Evolutionary conservation across 2,113 vertebrate species (phyloP).

Genomic region (Microcebus lehilahytsara): DNA sequence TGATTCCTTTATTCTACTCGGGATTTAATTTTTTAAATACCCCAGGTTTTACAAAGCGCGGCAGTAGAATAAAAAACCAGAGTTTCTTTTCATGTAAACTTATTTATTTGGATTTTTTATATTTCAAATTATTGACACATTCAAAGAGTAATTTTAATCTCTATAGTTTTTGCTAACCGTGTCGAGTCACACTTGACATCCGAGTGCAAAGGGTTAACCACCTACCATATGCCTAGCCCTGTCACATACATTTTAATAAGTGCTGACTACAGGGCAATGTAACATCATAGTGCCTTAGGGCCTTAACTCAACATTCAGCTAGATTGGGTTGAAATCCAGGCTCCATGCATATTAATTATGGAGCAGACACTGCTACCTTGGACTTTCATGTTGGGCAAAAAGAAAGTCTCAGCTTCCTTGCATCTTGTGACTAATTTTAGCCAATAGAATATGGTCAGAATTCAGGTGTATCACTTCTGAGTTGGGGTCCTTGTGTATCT

Average conservation of each 20-base stretch:
- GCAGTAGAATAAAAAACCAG: too few relatives aligned
- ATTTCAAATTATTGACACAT: too few relatives aligned
- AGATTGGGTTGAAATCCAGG: neutral
- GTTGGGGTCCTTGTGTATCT: neutral
- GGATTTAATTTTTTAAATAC: too few relatives aligned
- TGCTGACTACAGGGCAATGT: neutral
- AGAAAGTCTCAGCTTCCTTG: neutral
- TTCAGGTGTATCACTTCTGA: neutral
- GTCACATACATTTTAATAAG: neutral
- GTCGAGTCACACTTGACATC: too few relatives aligned
- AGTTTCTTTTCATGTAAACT: too few relatives aligned
- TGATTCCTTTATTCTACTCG: too few relatives aligned
- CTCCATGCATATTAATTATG: neutral
- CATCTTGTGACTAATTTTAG: neutral
- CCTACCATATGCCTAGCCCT: neutral
- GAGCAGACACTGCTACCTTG: neutral
- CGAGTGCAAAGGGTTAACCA: neutral
- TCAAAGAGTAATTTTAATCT: too few relatives aligned
- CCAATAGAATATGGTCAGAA: neutral
- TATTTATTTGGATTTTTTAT: too few relatives aligned
- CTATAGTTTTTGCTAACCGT: too few relatives aligned
- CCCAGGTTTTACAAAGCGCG: too few relatives aligned
- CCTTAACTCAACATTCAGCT: neutral
- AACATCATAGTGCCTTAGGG: neutral
- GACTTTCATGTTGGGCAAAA: neutral